Percentiles rank a stretch among this genome's conserved stretches.
These are phyloP conservation scores for Eledone cirrhosa DNA, from an alignment of 2,888 invertebrate genomes.

Conservation along the genomic window DNA sequence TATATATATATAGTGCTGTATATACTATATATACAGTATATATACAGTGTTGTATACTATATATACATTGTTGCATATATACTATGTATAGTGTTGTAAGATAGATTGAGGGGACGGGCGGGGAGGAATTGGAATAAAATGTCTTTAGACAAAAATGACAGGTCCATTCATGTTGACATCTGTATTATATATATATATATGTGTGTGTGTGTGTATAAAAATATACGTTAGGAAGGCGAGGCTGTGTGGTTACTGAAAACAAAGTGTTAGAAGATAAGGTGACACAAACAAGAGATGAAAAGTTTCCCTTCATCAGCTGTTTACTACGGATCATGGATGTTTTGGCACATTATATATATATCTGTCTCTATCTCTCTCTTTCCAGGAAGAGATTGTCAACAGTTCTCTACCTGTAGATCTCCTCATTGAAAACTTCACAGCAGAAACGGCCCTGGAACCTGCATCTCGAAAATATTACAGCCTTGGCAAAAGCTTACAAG, in stretches of 20 bases:
- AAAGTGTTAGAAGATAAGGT: too few relatives aligned
- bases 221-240: too few relatives aligned
- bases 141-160: not conserved
- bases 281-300: too few relatives aligned
- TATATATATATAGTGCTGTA: too few relatives aligned
- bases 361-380: slow-evolving; percentile 18
- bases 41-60: not conserved
- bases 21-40: too few relatives aligned
- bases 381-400: slow-evolving; percentile 64
- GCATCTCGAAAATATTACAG: slow-evolving; percentile 74
- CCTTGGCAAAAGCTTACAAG: slow-evolving; percentile 75
- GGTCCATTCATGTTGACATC: too few relatives aligned
- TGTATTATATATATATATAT: too few relatives aligned
- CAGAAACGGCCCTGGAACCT: slow-evolving; percentile 74
- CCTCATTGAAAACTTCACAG: slow-evolving; percentile 73
- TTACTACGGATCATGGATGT: too few relatives aligned
- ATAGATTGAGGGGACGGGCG: not conserved
- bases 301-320: too few relatives aligned
- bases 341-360: not conserved
- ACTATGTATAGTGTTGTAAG: not conserved
- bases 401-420: slow-evolving; percentile 73
- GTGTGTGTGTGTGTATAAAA: too few relatives aligned
- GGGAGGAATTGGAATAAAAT: too few relatives aligned
- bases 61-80: not conserved
- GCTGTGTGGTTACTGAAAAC: too few relatives aligned